Conservation (phyloP, 2,888 invertebrate genomes). For the Stratiomys singularior region DNA sequence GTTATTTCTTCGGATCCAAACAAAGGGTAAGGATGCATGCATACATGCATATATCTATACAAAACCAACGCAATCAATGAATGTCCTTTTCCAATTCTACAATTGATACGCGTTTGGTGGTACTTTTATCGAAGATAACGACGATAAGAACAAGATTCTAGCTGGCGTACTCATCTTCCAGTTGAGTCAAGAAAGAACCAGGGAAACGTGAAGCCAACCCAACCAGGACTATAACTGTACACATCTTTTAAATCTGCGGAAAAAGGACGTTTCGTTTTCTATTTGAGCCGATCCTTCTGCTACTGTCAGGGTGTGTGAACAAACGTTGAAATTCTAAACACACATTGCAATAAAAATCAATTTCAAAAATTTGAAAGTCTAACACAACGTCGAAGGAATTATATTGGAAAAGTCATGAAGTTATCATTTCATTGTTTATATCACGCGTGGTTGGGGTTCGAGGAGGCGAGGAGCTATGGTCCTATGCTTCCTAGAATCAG, state of each 20-base stretch:
- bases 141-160: background rate
- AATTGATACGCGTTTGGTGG: background rate
- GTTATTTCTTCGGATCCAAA: slow-evolving; percentile 17
- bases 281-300: background rate
- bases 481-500: no score
- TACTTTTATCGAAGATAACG: slow-evolving; percentile 9
- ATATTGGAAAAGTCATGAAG: slow-evolving; percentile 34
- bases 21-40: background rate
- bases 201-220: background rate
- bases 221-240: background rate
- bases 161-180: no score
- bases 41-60: no score
- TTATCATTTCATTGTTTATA: slow-evolving; percentile 25
- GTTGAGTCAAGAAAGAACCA: background rate
- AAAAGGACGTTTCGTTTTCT: background rate
- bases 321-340: slow-evolving; percentile 12
- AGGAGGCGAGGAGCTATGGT: no score
- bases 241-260: background rate
- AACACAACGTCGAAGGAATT: background rate
- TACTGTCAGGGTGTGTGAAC: background rate
- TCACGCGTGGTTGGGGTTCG: background rate
- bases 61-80: slow-evolving; percentile 14
- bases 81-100: slow-evolving; percentile 1
- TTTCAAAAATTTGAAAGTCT: slow-evolving; percentile 26
- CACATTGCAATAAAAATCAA: slow-evolving; percentile 19